A percentile compares a stretch with the other conserved stretches of the same genome.
Conservation (phyloP, 2,113 vertebrate species). For the Chaetodon auriga region DNA sequence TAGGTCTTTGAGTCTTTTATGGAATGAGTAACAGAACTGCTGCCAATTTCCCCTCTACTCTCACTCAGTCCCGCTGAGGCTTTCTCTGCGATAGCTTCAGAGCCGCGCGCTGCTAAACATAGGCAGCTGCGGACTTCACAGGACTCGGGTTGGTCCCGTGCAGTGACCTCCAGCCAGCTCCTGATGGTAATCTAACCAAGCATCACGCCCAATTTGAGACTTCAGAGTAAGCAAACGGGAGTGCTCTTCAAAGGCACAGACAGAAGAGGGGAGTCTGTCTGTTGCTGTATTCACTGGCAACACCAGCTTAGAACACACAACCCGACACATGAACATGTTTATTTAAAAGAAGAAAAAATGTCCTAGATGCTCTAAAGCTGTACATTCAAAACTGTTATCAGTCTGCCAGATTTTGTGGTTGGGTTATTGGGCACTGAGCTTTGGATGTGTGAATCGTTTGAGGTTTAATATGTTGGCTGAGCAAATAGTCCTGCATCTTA, state of each 20-base stretch:
- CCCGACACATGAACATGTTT: background rate
- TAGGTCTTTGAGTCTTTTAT: conserved; percentile 66
- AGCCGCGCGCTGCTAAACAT: conserved; percentile 50
- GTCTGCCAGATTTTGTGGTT: background rate
- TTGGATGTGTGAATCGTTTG: background rate
- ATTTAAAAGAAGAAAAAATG: background rate
- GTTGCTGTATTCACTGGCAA: background rate
- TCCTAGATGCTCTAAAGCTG: background rate
- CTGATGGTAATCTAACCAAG: conserved; percentile 82
- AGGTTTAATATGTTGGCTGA: background rate
- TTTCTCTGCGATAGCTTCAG: conserved; percentile 44
- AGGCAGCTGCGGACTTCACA: conserved; percentile 67
- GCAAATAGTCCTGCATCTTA: background rate
- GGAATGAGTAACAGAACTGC: conserved; percentile 50
- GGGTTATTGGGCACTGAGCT: background rate
- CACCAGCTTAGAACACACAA: background rate
- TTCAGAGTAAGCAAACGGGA: conserved; percentile 77
- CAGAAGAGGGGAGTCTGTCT: conserved; percentile 26
- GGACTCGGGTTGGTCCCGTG: conserved; percentile 54
- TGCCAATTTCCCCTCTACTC: conserved; percentile 37
- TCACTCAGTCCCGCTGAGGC: conserved; percentile 38
- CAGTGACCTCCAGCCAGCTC: conserved; percentile 73
- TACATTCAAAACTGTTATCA: background rate
- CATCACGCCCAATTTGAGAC: conserved; percentile 72
- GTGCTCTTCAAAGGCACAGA: conserved; percentile 66